These are phyloP conservation scores for Malurus leucopterus DNA, from an alignment of 2,797 vertebrate genomes.

Conservation along the genomic window DNA sequence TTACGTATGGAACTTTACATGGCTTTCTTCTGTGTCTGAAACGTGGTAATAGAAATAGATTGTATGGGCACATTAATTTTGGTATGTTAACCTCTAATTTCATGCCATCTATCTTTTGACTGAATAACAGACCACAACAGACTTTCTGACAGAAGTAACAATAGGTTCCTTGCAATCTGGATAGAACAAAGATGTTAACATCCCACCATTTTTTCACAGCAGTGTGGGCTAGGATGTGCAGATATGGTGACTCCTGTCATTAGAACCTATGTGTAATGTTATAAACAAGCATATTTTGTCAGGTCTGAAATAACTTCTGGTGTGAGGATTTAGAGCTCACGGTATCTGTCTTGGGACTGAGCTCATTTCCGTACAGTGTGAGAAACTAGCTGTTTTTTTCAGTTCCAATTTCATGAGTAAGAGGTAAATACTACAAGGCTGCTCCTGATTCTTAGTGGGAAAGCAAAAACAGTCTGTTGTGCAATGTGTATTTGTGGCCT, in stretches of 20 bases:
- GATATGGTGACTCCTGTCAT: not conserved
- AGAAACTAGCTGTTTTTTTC: constrained; percentile 49
- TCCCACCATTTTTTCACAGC: not conserved
- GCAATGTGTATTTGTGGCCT: constrained; percentile 20
- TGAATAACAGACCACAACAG: not conserved
- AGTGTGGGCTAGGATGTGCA: not conserved
- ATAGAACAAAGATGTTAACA: too few species aligned
- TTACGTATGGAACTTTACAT: not conserved
- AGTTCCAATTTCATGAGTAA: constrained; percentile 39
- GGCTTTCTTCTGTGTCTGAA: constrained; percentile 29
- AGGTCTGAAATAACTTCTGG: constrained; percentile 21
- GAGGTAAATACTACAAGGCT: constrained; percentile 28
- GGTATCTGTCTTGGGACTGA: constrained; percentile 31
- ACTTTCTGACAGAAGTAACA: constrained; percentile 21
- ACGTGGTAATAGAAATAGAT: constrained; percentile 18
- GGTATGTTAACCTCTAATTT: constrained; percentile 36
- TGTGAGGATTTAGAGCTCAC: not conserved
- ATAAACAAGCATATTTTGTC: constrained; percentile 13
- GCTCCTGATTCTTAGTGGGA: constrained; percentile 17
- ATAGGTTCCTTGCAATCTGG: not conserved
- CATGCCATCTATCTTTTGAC: constrained; percentile 7
- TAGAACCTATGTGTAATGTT: constrained; percentile 16
- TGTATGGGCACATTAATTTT: constrained; percentile 7
- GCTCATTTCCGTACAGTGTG: constrained; percentile 43
- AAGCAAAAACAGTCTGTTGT: constrained; percentile 15